phyloP scores from a whole-genome alignment of 2,888 invertebrate genomes.

The Heliconius sara region DNA sequence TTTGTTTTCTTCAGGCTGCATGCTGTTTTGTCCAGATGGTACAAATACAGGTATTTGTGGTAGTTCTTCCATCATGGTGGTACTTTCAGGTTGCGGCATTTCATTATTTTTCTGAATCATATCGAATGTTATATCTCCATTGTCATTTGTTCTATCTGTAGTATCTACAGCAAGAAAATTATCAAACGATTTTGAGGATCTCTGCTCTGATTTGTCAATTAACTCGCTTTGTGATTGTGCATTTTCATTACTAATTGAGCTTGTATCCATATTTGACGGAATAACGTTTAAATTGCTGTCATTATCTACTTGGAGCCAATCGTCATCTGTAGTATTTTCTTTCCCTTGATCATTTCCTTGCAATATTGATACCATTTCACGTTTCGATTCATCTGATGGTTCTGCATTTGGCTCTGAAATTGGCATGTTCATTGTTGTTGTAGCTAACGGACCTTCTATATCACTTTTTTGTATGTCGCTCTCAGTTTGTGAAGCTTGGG shows the following conservation, averaged over 20 bases:
- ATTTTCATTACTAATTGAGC: conserved; percentile 31
- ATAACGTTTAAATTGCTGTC: conserved; percentile 42
- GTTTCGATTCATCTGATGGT: conserved; percentile 62
- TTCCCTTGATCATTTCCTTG: conserved; percentile 49
- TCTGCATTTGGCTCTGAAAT: conserved; percentile 61
- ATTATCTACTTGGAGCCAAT: conserved; percentile 62
- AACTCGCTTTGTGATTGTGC: conserved; percentile 33
- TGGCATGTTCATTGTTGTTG: conserved; percentile 58
- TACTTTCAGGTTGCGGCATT: conserved; percentile 26
- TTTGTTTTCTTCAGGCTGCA: conserved; percentile 7
- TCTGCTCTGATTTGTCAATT: conserved; percentile 57
- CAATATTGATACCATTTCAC: conserved; percentile 62
- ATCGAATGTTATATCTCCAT: conserved; percentile 54
- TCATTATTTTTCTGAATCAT: conserved; percentile 50
- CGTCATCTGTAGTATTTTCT: conserved; percentile 51
- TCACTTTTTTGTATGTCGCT: conserved; percentile 42
- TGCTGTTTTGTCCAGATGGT: conserved; percentile 10
- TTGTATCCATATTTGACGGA: conserved; percentile 24
- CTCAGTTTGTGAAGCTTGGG: conserved; percentile 14
- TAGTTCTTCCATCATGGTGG: conserved; percentile 24
- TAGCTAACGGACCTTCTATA: conserved; percentile 46
- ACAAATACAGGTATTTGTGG: conserved; percentile 24
- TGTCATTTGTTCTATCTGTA: conserved; percentile 47
- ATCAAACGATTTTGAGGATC: conserved; percentile 62
- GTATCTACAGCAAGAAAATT: conserved; percentile 55